A percentile compares a stretch with the other conserved stretches of the same genome.
phyloP scores from a whole-genome alignment of 2,888 invertebrate genomes.

The Dermolepida albohirtum region DNA sequence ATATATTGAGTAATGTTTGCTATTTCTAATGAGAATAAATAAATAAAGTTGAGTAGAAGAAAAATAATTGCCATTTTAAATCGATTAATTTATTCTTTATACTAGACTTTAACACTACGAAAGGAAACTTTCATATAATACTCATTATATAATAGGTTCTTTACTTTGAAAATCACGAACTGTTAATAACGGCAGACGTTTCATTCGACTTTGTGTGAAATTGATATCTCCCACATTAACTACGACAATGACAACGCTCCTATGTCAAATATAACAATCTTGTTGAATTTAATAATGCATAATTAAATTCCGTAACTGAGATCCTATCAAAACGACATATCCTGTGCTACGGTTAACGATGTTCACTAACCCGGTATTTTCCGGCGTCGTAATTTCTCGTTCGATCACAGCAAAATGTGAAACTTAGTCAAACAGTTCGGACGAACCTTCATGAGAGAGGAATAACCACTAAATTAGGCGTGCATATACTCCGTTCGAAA shows the following conservation, averaged over 20 bases:
- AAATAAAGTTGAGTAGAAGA: too few relatives aligned
- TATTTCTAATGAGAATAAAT: too few relatives aligned
- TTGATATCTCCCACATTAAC: neutral
- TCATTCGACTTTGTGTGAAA: too few relatives aligned
- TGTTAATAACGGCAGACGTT: too few relatives aligned
- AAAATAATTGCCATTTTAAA: too few relatives aligned
- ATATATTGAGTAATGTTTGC: too few relatives aligned
- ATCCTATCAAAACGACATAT: constrained; percentile 33
- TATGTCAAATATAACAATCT: constrained; percentile 16
- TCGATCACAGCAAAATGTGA: constrained; percentile 5
- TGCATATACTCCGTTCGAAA: neutral
- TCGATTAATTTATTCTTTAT: too few relatives aligned
- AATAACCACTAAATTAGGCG: constrained; percentile 20
- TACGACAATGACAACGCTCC: neutral
- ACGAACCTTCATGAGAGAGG: constrained; percentile 13
- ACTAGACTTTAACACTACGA: too few relatives aligned
- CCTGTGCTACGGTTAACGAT: constrained; percentile 31
- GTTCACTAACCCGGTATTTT: constrained; percentile 26
- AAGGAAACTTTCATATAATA: too few relatives aligned
- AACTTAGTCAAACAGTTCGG: constrained; percentile 24
- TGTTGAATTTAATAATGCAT: constrained; percentile 23
- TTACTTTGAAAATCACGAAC: too few relatives aligned
- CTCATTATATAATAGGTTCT: too few relatives aligned
- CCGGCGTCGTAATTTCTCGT: constrained; percentile 15
- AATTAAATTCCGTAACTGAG: constrained; percentile 37